Base-by-base conservation (phyloP, 2,113 vertebrate species). In the Theristicus caerulescens region DNA sequence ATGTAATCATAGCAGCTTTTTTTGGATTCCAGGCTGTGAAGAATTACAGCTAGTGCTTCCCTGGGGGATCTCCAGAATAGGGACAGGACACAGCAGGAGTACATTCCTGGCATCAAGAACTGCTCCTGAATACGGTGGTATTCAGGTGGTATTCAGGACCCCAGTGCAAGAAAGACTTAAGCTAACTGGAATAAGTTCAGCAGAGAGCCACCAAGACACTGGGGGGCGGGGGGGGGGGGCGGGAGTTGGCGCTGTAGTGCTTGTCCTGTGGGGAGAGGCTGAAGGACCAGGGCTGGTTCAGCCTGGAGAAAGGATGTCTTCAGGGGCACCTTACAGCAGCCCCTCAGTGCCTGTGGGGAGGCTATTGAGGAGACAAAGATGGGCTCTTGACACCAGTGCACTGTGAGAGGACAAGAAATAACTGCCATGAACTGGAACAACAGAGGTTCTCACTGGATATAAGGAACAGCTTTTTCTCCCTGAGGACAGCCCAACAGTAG, bases 1-100 rank as follows among this genome's bases (percentile, higher is more conserved):
- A 52, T 0, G 0, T 32, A 24, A 34, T 24, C 22, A 52, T 21
- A 61, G 38, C 16, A 55, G 15, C 6, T 38, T 10, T 12, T 67
- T 71, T 65, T 46, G 11, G 5, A 51, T 72, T 69, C 36, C 8
- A 44, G 13, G 8, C 6, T 64, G 9, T 47, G 42, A 52, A 47
- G 38, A 38, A 38, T 38, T 38, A 38, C 38, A 38, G 38, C 38
- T 38, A 38, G 38, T 38, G 38, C 38, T 38, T 38, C 38, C 38
- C 38, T 38, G 38, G 16, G 1, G 25, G 12, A 21, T 32, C 5
- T 72, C 38, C 27, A 65, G 29, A 78, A 26, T 2, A 42, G 38
- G 13, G 54, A 40, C 14, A 52, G 32, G 18, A 64, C 32, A 64
- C 11, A 85, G 16, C 13, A 65, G 21, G 10, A 82, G 11, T 40